phyloP scores from a whole-genome alignment of 2,113 vertebrate species.

The Chaenocephalus aceratus region DNA sequence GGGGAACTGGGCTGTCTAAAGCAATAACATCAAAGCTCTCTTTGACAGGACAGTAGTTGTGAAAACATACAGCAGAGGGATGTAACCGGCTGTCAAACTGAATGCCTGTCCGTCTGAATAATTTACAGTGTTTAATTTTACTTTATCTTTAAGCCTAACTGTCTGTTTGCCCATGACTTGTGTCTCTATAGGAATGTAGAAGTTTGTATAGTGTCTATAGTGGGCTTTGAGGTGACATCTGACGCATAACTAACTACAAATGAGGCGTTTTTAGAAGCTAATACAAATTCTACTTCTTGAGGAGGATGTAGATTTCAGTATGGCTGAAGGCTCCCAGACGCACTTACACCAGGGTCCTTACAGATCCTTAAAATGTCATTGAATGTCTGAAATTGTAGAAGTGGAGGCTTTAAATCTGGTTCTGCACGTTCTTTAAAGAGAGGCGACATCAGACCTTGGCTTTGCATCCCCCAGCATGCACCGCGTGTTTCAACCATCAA shows the following conservation, averaged over 20 bases:
- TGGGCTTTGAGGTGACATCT: not conserved
- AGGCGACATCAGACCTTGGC: no score
- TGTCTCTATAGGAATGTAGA: not conserved
- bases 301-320: not conserved
- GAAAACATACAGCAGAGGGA: slow-evolving; percentile 23
- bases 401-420: no score
- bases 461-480: no score
- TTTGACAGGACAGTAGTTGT: slow-evolving; percentile 12
- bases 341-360: not conserved
- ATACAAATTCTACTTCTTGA: not conserved
- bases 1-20: slow-evolving; percentile 42
- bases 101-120: not conserved
- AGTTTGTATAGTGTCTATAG: not conserved
- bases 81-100: slow-evolving; percentile 18
- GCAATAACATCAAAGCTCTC: slow-evolving; percentile 48
- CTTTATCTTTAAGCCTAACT: not conserved
- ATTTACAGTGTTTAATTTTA: not conserved
- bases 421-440: no score
- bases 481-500: no score
- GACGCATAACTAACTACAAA: not conserved
- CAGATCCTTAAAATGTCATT: no score
- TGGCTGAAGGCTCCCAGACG: not conserved
- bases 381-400: no score
- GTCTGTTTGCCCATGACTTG: not conserved
- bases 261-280: not conserved